Evolutionary conservation across 2,797 vertebrate species (phyloP).

Genomic region (Gambelia wislizenii): DNA sequence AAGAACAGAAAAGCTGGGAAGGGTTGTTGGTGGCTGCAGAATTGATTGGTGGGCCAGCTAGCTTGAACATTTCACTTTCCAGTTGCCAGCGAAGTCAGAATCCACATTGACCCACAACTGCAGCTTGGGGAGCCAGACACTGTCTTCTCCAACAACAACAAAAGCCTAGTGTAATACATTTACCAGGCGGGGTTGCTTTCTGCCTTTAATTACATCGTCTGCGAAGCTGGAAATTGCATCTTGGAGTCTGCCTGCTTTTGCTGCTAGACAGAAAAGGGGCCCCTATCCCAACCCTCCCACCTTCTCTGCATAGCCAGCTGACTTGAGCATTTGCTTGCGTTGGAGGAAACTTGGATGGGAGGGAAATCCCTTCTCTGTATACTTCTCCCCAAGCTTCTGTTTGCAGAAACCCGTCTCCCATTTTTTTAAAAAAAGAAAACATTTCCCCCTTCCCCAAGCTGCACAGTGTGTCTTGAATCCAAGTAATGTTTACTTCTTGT

Average conservation of each 20-base stretch:
- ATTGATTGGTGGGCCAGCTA: background rate
- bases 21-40: background rate
- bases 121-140: background rate
- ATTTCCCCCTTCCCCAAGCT: background rate
- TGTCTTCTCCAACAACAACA: background rate
- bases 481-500: background rate
- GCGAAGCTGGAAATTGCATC: slow-evolving; percentile 6
- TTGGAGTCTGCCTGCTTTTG: background rate
- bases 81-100: background rate
- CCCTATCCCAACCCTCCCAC: background rate
- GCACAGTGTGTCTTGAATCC: background rate
- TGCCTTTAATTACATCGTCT: background rate
- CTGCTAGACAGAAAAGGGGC: background rate
- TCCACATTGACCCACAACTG: background rate
- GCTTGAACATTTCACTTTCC: background rate
- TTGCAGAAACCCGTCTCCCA: background rate
- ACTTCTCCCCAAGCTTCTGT: background rate
- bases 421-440: background rate
- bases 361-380: background rate
- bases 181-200: background rate
- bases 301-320: background rate
- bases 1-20: background rate
- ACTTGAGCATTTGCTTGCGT: background rate
- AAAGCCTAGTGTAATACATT: background rate
- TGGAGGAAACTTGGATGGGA: background rate